phyloP scores from a whole-genome alignment of 2,888 invertebrate genomes.

The Perithous albicinctus region DNA sequence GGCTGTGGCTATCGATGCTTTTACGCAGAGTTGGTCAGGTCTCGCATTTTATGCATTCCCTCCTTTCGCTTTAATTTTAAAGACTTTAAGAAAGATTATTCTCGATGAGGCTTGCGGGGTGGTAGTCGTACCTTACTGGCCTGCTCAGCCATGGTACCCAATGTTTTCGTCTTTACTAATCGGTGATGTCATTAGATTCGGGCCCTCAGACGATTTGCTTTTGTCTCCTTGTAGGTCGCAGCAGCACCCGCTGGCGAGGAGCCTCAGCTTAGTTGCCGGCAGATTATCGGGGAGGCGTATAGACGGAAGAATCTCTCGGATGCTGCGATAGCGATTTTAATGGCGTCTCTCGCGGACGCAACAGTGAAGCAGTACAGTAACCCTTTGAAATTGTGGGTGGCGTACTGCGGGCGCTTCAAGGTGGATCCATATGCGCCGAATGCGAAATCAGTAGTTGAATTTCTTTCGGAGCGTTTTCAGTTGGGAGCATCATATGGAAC shows the following conservation, averaged over 20 bases:
- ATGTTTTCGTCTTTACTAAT: not conserved
- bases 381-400: slow-evolving; percentile 38
- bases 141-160: slow-evolving; percentile 13
- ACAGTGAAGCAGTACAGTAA: slow-evolving; percentile 41
- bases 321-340: not conserved
- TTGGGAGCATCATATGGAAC: slow-evolving; percentile 42
- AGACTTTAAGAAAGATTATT: not conserved
- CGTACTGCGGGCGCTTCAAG: not conserved
- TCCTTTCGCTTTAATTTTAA: slow-evolving; percentile 13
- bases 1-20: not conserved
- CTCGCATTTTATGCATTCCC: not conserved
- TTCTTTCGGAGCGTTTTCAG: slow-evolving; percentile 41
- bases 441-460: slow-evolving; percentile 17
- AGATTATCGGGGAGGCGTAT: slow-evolving; percentile 24
- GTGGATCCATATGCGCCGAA: slow-evolving; percentile 32
- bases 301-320: slow-evolving; percentile 13
- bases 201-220: slow-evolving; percentile 2
- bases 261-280: slow-evolving; percentile 5
- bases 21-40: not conserved
- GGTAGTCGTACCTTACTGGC: slow-evolving; percentile 11
- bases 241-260: slow-evolving; percentile 3
- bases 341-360: slow-evolving; percentile 8
- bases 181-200: not conserved
- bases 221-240: slow-evolving; percentile 22
- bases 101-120: not conserved